phyloP scores from a whole-genome alignment of 2,113 vertebrate species.

The Circaetus cinerascens region DNA sequence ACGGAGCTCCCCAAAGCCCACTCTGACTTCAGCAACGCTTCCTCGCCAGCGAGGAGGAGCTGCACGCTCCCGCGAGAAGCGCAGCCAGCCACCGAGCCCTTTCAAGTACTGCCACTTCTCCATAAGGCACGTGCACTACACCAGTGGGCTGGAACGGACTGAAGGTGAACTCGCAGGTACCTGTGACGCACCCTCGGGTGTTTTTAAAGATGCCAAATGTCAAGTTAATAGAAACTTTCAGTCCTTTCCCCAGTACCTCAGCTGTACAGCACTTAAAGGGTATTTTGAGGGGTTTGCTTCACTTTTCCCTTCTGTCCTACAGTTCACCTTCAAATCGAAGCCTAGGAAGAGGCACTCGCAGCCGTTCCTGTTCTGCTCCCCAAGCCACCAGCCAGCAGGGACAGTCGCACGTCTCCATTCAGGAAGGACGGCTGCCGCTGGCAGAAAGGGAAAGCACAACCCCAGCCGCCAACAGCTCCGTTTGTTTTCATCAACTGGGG shows the following conservation, averaged over 20 bases:
- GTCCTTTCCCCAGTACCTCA: background rate
- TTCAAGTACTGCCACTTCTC: too few species aligned
- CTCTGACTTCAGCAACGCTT: background rate
- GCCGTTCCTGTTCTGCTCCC: background rate
- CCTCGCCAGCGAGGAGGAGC: background rate
- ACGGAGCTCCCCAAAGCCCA: background rate
- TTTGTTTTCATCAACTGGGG: background rate
- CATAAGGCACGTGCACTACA: accelerated
- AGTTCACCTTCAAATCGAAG: background rate
- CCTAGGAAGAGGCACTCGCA: accelerated
- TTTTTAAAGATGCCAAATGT: background rate
- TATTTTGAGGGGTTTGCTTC: too few species aligned
- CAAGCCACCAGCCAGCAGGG: background rate
- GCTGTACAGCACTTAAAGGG: background rate
- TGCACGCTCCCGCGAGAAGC: too few species aligned
- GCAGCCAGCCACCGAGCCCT: background rate
- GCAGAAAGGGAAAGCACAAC: background rate
- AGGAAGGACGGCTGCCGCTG: background rate
- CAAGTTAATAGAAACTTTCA: background rate
- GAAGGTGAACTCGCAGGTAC: background rate
- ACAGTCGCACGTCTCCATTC: background rate
- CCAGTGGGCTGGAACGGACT: too few species aligned
- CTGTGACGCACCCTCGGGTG: accelerated
- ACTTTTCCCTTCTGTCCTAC: background rate
- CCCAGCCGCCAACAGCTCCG: background rate